Conservation (phyloP, 2,888 invertebrate species). For the Lissocephala sabroskyi region DNA sequence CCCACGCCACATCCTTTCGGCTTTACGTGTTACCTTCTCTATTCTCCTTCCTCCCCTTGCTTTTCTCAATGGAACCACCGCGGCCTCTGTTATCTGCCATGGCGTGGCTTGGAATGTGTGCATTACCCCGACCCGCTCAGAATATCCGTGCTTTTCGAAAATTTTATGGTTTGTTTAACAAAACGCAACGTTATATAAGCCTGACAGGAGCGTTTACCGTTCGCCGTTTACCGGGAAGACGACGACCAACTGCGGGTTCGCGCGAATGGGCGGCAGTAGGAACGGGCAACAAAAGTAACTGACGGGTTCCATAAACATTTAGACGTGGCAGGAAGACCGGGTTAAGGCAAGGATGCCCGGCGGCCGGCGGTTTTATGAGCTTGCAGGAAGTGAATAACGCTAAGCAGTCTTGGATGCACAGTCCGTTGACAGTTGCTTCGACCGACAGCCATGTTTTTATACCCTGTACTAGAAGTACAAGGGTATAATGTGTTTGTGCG, state of each 20-base stretch:
- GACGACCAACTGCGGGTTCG: background rate
- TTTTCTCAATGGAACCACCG: no score
- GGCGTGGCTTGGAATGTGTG: conserved; percentile 16
- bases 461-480: no score
- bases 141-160: conserved; percentile 44
- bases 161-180: conserved; percentile 63
- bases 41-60: no score
- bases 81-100: conserved; percentile 2
- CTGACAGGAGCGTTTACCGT: background rate
- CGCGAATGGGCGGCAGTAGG: background rate
- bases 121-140: no score
- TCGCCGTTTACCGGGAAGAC: conserved; percentile 1
- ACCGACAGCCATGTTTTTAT: no score
- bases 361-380: conserved; percentile 2
- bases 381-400: background rate
- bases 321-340: background rate
- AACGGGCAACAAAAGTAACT: background rate
- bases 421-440: no score
- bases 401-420: background rate
- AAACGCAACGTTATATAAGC: conserved; percentile 45
- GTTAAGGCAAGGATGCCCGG: no score
- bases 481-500: no score
- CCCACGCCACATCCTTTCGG: conserved; percentile 26
- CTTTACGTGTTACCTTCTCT: no score
- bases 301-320: background rate